phyloP scores from a whole-genome alignment of 2,888 invertebrate genomes.

The Lasioglossum zephyrum region DNA sequence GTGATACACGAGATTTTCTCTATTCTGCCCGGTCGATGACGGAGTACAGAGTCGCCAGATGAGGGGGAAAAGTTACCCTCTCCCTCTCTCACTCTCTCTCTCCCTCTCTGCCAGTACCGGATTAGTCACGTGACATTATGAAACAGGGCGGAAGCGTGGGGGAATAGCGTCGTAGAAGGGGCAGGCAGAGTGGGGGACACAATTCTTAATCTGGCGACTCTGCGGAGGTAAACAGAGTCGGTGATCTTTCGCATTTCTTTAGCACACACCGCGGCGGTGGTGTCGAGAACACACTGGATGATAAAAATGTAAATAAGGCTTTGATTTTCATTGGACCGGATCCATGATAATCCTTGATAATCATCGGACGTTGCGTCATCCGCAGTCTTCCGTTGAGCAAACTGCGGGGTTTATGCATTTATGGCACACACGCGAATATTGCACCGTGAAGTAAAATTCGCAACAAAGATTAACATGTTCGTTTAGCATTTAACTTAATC shows the following conservation, averaged over 20 bases:
- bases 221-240: background rate
- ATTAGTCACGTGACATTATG: too few species aligned
- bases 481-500: background rate
- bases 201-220: background rate
- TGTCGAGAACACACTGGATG: background rate
- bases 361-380: background rate
- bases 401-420: slow-evolving; percentile 2
- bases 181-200: too few species aligned
- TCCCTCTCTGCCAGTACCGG: too few species aligned
- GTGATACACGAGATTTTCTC: background rate
- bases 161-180: too few species aligned
- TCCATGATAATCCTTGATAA: background rate
- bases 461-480: background rate
- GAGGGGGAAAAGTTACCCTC: too few species aligned
- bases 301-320: slow-evolving; percentile 8
- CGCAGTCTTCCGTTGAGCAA: slow-evolving; percentile 5
- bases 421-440: background rate
- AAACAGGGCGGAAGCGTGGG: too few species aligned
- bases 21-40: background rate
- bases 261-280: background rate
- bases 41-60: too few species aligned
- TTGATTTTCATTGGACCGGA: slow-evolving; percentile 4
- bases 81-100: too few species aligned
- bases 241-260: background rate
- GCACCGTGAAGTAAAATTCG: background rate